These are phyloP conservation scores for Andrena dorsata DNA, from an alignment of 2,888 invertebrate species.

Conservation along the genomic window DNA sequence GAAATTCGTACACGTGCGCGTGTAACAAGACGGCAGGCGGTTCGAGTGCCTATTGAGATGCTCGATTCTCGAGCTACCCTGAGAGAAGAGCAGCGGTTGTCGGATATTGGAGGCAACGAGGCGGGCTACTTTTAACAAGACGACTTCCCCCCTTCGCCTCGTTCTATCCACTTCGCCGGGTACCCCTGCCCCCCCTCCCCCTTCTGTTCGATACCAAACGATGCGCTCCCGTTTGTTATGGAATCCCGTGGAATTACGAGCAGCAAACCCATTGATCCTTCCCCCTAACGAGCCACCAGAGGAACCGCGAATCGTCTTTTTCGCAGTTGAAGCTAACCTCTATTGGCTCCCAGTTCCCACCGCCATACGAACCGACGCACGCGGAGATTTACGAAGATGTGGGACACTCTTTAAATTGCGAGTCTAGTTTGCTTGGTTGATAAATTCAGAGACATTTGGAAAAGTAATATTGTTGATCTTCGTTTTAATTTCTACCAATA, in stretches of 20 bases:
- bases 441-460: too few relatives aligned
- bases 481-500: neutral
- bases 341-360: constrained; percentile 16
- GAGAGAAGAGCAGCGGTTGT: constrained; percentile 74
- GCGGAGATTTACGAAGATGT: neutral
- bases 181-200: constrained; percentile 39
- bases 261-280: constrained; percentile 80
- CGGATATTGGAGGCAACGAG: constrained; percentile 85
- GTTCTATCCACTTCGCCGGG: constrained; percentile 57
- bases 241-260: constrained; percentile 77
- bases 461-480: too few relatives aligned
- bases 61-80: constrained; percentile 77
- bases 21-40: constrained; percentile 73
- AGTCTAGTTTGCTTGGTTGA: too few relatives aligned
- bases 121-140: constrained; percentile 85
- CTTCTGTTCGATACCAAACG: constrained; percentile 65
- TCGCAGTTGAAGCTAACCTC: constrained; percentile 58
- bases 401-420: neutral
- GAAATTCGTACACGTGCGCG: constrained; percentile 55
- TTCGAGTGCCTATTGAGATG: constrained; percentile 83
- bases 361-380: neutral
- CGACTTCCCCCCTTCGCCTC: constrained; percentile 61
- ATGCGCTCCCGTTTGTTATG: constrained; percentile 73
- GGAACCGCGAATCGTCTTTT: constrained; percentile 71
- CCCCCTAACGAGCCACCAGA: constrained; percentile 75